Conservation (phyloP, 2,113 vertebrate genomes). For the Forbesichthys agassizii region DNA sequence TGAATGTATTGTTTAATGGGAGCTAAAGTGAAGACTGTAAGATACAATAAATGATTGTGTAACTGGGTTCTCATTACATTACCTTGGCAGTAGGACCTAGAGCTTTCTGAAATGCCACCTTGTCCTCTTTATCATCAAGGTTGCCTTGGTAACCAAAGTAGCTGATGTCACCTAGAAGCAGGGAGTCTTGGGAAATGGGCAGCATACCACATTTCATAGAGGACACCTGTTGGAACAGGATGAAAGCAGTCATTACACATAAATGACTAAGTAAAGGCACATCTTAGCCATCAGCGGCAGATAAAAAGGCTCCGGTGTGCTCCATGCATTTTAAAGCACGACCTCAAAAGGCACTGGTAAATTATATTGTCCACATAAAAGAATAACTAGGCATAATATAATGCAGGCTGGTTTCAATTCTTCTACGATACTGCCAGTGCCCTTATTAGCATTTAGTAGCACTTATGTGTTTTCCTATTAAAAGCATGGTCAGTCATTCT, state of each 20-base stretch:
- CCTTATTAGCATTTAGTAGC: conserved; percentile 38
- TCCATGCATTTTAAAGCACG: conserved; percentile 30
- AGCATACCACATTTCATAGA: conserved; percentile 97
- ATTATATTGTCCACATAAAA: conserved; percentile 28
- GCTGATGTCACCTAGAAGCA: conserved; percentile 90
- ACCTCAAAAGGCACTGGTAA: conserved; percentile 41
- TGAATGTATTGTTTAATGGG: not conserved
- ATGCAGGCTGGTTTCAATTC: conserved; percentile 35
- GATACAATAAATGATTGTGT: not conserved
- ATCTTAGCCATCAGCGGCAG: conserved; percentile 35
- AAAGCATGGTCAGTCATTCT: no score
- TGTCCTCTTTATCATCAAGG: conserved; percentile 90
- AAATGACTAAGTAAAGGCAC: conserved; percentile 37
- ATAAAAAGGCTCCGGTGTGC: conserved; percentile 35
- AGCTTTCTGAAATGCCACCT: conserved; percentile 93
- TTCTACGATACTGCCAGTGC: conserved; percentile 8
- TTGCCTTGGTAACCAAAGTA: conserved; percentile 91
- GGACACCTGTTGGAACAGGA: conserved; percentile 84
- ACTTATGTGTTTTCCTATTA: conserved; percentile 13
- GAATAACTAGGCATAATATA: conserved; percentile 27
- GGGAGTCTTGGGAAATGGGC: conserved; percentile 94
- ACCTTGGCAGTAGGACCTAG: conserved; percentile 95
- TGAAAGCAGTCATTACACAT: conserved; percentile 47
- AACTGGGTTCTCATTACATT: conserved; percentile 48
- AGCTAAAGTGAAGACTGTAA: not conserved